These are phyloP conservation scores for Neogale vison DNA, from an alignment of 2,113 vertebrate genomes.

Conservation along the genomic window DNA sequence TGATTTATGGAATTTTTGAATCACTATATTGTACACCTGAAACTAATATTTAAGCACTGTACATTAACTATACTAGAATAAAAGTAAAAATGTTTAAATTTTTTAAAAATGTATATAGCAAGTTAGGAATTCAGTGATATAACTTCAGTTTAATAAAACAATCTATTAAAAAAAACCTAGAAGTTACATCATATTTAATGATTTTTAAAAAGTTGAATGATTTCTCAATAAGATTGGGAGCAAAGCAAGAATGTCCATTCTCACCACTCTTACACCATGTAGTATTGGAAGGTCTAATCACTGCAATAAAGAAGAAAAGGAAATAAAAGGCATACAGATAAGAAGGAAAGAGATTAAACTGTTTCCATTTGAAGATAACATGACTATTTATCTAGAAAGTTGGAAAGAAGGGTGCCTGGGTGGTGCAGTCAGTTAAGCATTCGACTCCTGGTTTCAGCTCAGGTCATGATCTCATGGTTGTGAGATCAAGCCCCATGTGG, in stretches of 20 bases:
- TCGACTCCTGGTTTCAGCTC: neutral
- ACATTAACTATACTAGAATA: no score
- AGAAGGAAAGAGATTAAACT: neutral
- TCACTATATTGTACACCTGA: no score
- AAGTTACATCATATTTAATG: neutral
- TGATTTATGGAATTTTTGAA: no score
- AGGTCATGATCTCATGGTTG: neutral
- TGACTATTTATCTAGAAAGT: neutral
- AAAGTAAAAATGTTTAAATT: no score
- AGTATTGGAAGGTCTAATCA: neutral
- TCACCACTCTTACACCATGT: neutral
- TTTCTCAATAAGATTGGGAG: neutral
- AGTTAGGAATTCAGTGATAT: neutral
- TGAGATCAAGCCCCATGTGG: neutral
- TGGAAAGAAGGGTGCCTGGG: no score
- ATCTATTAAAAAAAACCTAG: neutral
- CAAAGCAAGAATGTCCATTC: neutral
- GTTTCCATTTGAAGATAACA: neutral
- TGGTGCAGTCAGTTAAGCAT: neutral
- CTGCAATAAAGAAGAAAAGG: neutral
- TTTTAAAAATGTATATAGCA: neutral
- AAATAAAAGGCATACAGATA: neutral
- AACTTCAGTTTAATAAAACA: neutral
- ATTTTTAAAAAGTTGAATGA: neutral
- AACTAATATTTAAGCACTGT: no score